These are phyloP conservation scores for Chauna torquata DNA, from an alignment of 2,113 vertebrate genomes.

Conservation along the genomic window DNA sequence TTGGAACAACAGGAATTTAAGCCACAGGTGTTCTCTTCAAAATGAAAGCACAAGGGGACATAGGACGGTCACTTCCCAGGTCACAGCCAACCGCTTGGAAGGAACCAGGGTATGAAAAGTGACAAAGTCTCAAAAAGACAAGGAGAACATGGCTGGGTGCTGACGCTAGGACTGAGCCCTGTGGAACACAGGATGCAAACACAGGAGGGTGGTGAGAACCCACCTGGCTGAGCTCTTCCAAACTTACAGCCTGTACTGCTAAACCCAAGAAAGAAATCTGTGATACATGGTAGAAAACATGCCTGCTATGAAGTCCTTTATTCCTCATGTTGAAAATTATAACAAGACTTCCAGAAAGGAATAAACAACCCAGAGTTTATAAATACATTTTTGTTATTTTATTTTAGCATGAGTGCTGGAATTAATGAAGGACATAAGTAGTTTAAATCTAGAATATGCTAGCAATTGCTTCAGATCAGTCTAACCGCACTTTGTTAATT, in stretches of 20 bases:
- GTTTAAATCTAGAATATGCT: neutral
- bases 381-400: neutral
- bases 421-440: neutral
- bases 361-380: neutral
- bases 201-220: neutral
- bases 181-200: neutral
- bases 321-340: neutral
- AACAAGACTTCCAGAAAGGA: neutral
- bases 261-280: neutral
- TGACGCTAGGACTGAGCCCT: neutral
- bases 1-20: neutral
- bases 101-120: neutral
- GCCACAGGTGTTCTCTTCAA: neutral
- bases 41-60: neutral
- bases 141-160: neutral
- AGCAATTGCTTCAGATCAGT: neutral
- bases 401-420: neutral
- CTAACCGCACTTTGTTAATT: constrained; percentile 29
- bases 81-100: neutral
- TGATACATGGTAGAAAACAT: neutral
- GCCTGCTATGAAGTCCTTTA: neutral
- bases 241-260: neutral
- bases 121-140: neutral
- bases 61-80: neutral
- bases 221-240: neutral